A percentile compares a stretch with the other conserved stretches of the same genome.
phyloP scores from a whole-genome alignment of 2,888 invertebrate genomes.

The Boloria selene region DNA sequence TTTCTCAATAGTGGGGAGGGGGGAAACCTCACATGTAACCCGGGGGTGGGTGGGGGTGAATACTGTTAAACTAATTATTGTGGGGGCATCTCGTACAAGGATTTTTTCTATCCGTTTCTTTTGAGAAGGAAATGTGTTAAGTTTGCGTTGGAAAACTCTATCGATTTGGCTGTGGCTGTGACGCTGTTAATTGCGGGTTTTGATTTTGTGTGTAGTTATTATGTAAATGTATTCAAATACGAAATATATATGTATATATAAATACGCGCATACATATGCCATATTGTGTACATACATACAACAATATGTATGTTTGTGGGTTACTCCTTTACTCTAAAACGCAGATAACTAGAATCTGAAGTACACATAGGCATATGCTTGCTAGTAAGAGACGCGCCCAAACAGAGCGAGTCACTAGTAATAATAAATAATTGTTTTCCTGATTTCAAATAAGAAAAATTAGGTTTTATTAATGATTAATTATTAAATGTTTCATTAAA shows the following conservation, averaged over 20 bases:
- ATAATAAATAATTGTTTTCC: no score
- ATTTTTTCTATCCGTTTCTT: constrained; percentile 36
- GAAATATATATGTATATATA: background rate
- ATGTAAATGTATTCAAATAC: background rate
- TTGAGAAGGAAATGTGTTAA: constrained; percentile 15
- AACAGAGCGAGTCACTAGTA: no score
- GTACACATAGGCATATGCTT: no score
- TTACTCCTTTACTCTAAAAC: no score
- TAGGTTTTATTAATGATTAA: no score
- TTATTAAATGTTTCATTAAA: no score
- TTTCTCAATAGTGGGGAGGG: constrained; percentile 40
- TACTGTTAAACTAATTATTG: constrained; percentile 64
- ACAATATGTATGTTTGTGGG: no score
- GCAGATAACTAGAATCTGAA: no score
- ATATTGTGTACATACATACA: no score
- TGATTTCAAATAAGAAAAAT: no score
- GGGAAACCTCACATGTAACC: constrained; percentile 33
- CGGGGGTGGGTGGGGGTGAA: constrained; percentile 47
- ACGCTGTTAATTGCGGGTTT: background rate
- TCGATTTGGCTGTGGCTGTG: background rate
- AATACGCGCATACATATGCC: no score
- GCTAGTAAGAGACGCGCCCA: no score
- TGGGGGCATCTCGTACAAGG: constrained; percentile 36
- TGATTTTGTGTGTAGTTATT: background rate
- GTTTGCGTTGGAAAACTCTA: constrained; percentile 8